These are phyloP conservation scores for Muraenolepis orangiensis DNA, from an alignment of 2,797 vertebrate genomes.

Conservation along the genomic window DNA sequence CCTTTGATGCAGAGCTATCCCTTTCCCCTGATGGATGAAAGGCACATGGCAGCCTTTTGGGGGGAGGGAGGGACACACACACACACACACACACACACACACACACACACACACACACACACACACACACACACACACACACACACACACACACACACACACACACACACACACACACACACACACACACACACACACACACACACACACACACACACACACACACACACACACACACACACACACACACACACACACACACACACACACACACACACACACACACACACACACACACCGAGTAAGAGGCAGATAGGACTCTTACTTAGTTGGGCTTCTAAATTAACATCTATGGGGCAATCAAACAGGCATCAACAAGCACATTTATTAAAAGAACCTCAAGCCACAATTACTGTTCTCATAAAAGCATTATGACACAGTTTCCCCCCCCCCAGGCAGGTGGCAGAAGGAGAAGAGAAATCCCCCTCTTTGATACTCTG, in stretches of 20 bases:
- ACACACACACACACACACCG: not conserved
- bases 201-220: not conserved
- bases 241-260: too few relatives aligned
- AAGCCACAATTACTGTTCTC: slow-evolving; percentile 1
- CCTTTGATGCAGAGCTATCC: slow-evolving; percentile 67
- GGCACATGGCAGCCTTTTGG: slow-evolving; percentile 48
- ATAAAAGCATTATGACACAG: not conserved
- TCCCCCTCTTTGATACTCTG: slow-evolving; percentile 66
- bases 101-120: not conserved
- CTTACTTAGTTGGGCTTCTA: not conserved
- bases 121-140: not conserved
- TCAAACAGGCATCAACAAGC: not conserved
- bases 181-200: not conserved
- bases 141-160: not conserved
- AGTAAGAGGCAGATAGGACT: too few relatives aligned
- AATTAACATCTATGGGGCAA: not conserved
- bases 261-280: not conserved
- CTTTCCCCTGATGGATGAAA: slow-evolving; percentile 65
- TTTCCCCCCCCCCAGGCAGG: slow-evolving; percentile 53
- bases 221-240: not conserved
- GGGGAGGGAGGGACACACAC: slow-evolving; percentile 8
- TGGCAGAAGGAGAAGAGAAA: slow-evolving; percentile 36
- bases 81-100: slow-evolving; percentile 9
- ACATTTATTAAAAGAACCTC: not conserved
- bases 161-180: slow-evolving; percentile 7